These are phyloP conservation scores for Canis aureus DNA, from an alignment of 2,113 vertebrate species.

Conservation along the genomic window DNA sequence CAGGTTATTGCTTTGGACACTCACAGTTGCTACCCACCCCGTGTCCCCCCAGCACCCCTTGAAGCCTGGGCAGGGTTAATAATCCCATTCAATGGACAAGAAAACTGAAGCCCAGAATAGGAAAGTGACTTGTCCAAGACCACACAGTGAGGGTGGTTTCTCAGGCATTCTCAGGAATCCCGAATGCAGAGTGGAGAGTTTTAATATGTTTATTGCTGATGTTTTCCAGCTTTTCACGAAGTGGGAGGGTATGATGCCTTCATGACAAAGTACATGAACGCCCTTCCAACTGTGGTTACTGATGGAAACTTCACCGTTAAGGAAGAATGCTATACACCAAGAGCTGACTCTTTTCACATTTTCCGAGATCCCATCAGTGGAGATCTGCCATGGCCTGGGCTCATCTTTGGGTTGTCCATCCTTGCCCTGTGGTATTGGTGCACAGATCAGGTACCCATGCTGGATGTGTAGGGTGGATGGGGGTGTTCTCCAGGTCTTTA, in stretches of 20 bases:
- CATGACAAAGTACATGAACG: slow-evolving; percentile 91
- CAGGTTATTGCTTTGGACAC: background rate
- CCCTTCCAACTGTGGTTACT: slow-evolving; percentile 85
- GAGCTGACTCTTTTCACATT: slow-evolving; percentile 93
- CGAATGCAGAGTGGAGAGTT: background rate
- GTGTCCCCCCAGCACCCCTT: background rate
- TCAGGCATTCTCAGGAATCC: background rate
- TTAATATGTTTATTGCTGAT: background rate
- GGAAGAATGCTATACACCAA: slow-evolving; percentile 90
- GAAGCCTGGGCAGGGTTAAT: background rate
- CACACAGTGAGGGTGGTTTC: background rate
- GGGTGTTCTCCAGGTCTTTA: accelerated
- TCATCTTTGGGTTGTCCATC: slow-evolving; percentile 94
- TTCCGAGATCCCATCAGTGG: slow-evolving; percentile 92
- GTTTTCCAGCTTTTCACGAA: slow-evolving; percentile 90
- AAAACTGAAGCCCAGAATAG: background rate
- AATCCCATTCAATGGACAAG: background rate
- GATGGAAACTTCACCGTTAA: slow-evolving; percentile 42
- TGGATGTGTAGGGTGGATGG: accelerated
- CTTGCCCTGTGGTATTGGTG: slow-evolving; percentile 97
- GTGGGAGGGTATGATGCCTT: slow-evolving; percentile 94
- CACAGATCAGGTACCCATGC: slow-evolving; percentile 94
- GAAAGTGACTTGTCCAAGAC: background rate
- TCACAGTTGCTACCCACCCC: too few species aligned
- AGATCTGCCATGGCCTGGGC: slow-evolving; percentile 96